Base-by-base conservation (phyloP, 2,113 vertebrate species). In the Variabilichromis moorii region DNA sequence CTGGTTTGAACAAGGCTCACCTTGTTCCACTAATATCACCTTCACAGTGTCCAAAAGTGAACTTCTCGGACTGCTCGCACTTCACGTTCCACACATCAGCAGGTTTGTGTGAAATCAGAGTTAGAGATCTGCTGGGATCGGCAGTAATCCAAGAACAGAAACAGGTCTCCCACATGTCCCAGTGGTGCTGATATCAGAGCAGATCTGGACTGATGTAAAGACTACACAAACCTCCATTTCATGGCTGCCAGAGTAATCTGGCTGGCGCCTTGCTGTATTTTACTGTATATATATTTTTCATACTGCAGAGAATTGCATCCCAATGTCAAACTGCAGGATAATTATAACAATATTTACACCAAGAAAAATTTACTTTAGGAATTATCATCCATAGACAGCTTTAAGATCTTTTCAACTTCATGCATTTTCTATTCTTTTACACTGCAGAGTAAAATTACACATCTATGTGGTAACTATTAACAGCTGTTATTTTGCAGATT, bases 71-170 rank as follows among this genome's bases (percentile, higher is more conserved):
- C 68, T 45, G 7, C 26, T 50, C 6, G 8, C 51, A 78, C 55
- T 26, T 80, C 51, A 40, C 8, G 66, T 93, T 91, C 3, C 68
- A 40, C 84, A 80, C 68, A 83, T 97, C 95, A 96, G 95, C 96
- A 96, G 63, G 45, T 94, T 94, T 90, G 33, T 76, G 66, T 16
- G 8, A 42, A 93, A 96, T 95, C 92, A 78, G 21, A 83, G n/a
- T 82, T 12, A 19, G 47, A 35, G 89, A 96, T 96, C 95, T 95
- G 95, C 90, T 88, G 54, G 47, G 55, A 81, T 94, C 93, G 93
- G 95, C 95, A 93, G 26, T 31, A 37, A 24, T 66, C 35, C 5
- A 7, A 51, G 61, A 61, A 16, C 42, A 87, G 83, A 81, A 57
- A 31, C 66, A 12, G 42, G 73, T 88, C 53, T 91, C 93, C 91